These are phyloP conservation scores for Epistrophella euchroma DNA, from an alignment of 2,888 invertebrate species.

Conservation along the genomic window DNA sequence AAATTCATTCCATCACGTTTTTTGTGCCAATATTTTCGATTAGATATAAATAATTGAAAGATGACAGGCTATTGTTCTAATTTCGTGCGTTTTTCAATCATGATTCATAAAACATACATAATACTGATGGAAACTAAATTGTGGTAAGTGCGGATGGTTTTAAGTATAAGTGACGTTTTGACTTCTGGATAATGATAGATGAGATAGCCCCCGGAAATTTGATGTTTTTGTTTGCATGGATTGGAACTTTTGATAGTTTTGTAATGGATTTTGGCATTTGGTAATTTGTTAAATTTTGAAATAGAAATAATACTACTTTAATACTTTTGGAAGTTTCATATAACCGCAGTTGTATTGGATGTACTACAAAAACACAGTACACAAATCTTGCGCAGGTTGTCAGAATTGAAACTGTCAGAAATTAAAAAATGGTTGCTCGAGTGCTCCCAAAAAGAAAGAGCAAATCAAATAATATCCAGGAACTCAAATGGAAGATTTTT, in stretches of 20 bases:
- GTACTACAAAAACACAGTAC: too few relatives aligned
- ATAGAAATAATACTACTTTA: too few relatives aligned
- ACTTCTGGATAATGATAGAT: slow-evolving; percentile 43
- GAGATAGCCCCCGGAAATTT: slow-evolving; percentile 14
- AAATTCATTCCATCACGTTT: slow-evolving; percentile 68
- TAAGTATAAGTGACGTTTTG: slow-evolving; percentile 27
- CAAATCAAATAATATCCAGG: too few relatives aligned
- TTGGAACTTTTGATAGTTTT: not conserved
- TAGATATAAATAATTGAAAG: slow-evolving; percentile 59
- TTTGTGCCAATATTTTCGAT: slow-evolving; percentile 56
- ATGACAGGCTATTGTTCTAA: slow-evolving; percentile 73
- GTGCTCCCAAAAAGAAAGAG: too few relatives aligned
- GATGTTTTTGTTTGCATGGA: not conserved
- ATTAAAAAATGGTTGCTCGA: too few relatives aligned
- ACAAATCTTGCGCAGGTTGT: too few relatives aligned
- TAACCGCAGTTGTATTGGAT: too few relatives aligned
- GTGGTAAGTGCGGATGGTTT: slow-evolving; percentile 38
- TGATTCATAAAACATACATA: slow-evolving; percentile 39
- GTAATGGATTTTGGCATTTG: not conserved
- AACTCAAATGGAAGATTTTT: too few relatives aligned
- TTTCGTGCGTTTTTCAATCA: slow-evolving; percentile 71
- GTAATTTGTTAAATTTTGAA: not conserved
- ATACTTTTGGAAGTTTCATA: too few relatives aligned
- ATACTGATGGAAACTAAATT: slow-evolving; percentile 36
- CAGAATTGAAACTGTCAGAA: too few relatives aligned